Base-by-base conservation (phyloP, 2,797 vertebrate genomes). In the Amazona ochrocephala region DNA sequence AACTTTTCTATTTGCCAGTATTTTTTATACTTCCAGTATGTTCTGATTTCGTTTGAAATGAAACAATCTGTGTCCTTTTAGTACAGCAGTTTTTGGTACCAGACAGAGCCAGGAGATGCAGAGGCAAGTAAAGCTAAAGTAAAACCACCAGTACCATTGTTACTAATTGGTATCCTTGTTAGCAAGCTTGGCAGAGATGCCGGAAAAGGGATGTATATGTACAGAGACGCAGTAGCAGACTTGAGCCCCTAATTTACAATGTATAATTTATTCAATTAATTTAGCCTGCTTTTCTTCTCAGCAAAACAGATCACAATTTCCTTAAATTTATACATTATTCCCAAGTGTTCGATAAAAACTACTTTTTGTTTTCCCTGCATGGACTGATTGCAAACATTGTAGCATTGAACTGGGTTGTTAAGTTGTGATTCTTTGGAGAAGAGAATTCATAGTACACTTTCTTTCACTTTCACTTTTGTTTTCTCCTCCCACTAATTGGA, bases 231-330 rank as follows among this genome's bases (percentile, higher is more conserved):
- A 83, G 61, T 56, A 89, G 70, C 68, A 84, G 37, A 37, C 37
- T 37, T 37, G 37, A 34, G 34, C 34, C 34, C 34, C 34, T 34
- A 34, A 34, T 34, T 34, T 34, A 34, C 34, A 34, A 34, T 34
- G 34, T 34, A 34, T 34, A 37, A 97, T 95, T 96, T 96, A 97
- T 95, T 96, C 92, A 92, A 80, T 96, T 96, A 96, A 95, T 96
- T 96, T 95, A 92, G 83, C 50, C n/a, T 87, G 74, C 81, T 95
- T 94, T 96, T 95, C 60, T 94, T 85, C 84, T 89, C 67, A 87
- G 90, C 47, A 95, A 88, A 96, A 75, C 61, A 94, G 58, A 94
- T 95, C 90, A 79, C 64, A 87, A 73, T 93, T 95, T 96, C 85
- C 93, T 93, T 84, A 77, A 70, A 96, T 89, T 66, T 96, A 87